Evolutionary conservation across 2,113 vertebrate genomes (phyloP), one percentile per base, ranked within the genome.

Genomic region (Anguilla japonica): DNA sequence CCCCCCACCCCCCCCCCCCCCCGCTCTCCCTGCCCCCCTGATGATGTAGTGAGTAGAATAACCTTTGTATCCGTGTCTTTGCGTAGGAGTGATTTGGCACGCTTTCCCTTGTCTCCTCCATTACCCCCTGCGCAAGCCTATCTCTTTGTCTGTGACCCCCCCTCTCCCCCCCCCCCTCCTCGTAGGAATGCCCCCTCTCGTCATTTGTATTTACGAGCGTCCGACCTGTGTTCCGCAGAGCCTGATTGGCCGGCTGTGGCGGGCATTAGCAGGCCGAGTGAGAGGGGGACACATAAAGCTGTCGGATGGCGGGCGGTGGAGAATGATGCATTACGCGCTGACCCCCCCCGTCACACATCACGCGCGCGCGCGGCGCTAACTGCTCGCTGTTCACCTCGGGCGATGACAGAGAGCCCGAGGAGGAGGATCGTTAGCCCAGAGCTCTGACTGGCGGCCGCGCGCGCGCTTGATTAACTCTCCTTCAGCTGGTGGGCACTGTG

Each of bases 191-290:
- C 34, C 7, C 67, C 22, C 60, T 3, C 94, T 95, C 94, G 95
- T 96, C 96, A 96, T 96, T 96, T 96, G 95, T 96, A 96, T 96
- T 96, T 96, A 97, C 95, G 95, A 96, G 95, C 94, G 95, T 94
- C 96, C 95, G 96, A 96, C 60, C 96, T 96, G 96, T 96, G 95
- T 96, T 95, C 96, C 96, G 60, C 96, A 96, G 95, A 95, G 95
- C 96, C 96, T 96, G 96, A 96, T 96, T 96, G 96, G 96, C 96
- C 94, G 95, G 94, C 93, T 94, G 94, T 95, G 95, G 95, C 94
- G 95, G 79, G 95, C 94, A 94, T 95, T 95, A 94, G 94, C 94
- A 93, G 93, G 96, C 95, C 94, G 93, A 93, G 95, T 96, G 95
- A 96, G 96, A 96, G 95, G 95, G 95, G 95, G 95, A 95, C 95